Evolutionary conservation across 53 echinoderm and acorn worm genomes (phyloP).

Genomic region (Hippasteria phrygiana): DNA sequence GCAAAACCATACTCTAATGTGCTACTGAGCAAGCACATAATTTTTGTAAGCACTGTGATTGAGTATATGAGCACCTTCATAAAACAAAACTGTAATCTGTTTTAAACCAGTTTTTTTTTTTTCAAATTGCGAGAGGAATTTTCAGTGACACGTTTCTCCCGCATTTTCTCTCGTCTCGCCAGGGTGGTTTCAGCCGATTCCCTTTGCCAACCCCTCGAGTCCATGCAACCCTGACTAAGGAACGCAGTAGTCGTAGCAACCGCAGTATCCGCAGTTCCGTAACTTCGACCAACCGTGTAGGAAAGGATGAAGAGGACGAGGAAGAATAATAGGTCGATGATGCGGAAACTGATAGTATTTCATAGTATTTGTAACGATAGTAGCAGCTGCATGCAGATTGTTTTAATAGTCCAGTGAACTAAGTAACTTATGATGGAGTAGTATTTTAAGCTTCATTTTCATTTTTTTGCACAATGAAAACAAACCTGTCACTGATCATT

Average conservation of each 20-base stretch:
- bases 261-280: conserved; percentile 47
- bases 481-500: neutral
- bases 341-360: neutral
- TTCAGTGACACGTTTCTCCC: neutral
- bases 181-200: conserved; percentile 61
- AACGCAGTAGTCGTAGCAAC: conserved; percentile 33
- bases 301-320: conserved; percentile 15
- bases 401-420: neutral
- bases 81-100: too few species aligned
- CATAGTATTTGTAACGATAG: neutral
- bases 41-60: too few species aligned
- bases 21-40: too few species aligned
- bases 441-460: neutral
- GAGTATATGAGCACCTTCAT: too few species aligned
- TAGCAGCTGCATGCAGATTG: conserved; percentile 21
- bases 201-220: conserved; percentile 6
- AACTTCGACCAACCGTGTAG: conserved; percentile 13
- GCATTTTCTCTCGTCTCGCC: neutral
- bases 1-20: too few species aligned
- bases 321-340: conserved; percentile 19
- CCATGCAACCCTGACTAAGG: neutral
- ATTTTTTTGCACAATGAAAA: conserved; percentile 5
- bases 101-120: too few species aligned
- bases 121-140: neutral
- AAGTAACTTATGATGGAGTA: neutral